Conservation (phyloP, 2,797 vertebrate genomes). For the Oophaga sylvatica region DNA sequence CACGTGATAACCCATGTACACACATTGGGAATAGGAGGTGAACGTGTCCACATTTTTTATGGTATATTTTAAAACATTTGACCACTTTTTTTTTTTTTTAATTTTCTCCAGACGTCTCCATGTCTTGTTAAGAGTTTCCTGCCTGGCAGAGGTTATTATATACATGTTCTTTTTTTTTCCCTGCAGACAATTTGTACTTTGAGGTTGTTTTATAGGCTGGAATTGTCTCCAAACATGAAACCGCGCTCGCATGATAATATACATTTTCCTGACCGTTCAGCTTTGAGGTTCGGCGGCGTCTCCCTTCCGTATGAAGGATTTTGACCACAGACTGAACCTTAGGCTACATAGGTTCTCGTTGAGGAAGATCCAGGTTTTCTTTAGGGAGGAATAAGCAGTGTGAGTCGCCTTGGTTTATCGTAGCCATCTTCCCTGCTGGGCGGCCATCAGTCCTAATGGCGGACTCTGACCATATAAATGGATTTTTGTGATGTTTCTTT, state of each 20-base stretch:
- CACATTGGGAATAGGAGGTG: background rate
- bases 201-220: conserved; percentile 34
- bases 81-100: background rate
- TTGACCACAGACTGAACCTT: conserved; percentile 38
- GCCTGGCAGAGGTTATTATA: conserved; percentile 7
- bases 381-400: background rate
- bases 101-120: background rate
- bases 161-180: background rate
- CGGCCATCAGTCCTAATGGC: background rate
- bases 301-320: conserved; percentile 29
- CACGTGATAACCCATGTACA: too few species aligned
- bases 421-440: too few species aligned
- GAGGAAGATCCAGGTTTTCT: background rate
- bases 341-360: conserved; percentile 65
- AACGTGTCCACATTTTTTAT: background rate
- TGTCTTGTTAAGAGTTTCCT: conserved; percentile 5
- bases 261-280: conserved; percentile 42
- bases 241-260: conserved; percentile 40
- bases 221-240: conserved; percentile 39
- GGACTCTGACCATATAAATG: background rate
- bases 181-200: conserved; percentile 40
- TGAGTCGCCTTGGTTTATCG: background rate
- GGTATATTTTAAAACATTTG: too few species aligned
- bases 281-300: conserved; percentile 40
- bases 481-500: background rate